Evolutionary conservation across 64 coral and sea anemone species (phyloP).

Genomic region (Acropora tenuis): DNA sequence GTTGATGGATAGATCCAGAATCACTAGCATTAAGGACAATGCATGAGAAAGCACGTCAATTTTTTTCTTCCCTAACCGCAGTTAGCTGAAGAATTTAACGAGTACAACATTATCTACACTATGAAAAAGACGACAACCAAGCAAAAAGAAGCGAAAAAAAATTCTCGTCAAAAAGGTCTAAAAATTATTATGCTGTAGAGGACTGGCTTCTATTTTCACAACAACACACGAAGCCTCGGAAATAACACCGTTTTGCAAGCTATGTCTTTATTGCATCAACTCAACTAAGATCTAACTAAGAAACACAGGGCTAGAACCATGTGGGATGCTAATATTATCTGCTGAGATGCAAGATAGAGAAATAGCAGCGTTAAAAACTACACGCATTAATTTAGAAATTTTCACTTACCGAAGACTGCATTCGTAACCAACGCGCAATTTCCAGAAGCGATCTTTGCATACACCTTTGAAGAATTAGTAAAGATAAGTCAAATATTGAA

Average conservation of each 20-base stretch:
- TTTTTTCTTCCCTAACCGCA: background rate
- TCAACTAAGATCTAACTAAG: background rate
- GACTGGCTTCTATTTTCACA: background rate
- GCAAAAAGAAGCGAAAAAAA: background rate
- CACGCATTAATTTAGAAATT: background rate
- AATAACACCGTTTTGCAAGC: too few relatives aligned
- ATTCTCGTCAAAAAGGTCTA: too few relatives aligned
- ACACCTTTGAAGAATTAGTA: background rate
- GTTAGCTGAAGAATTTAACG: background rate
- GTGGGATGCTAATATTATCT: too few relatives aligned
- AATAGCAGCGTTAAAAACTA: background rate
- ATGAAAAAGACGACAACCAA: background rate
- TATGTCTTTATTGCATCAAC: background rate
- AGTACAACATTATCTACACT: too few relatives aligned
- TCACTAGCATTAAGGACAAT: too few relatives aligned
- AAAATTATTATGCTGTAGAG: background rate
- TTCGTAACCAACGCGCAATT: background rate
- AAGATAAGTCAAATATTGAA: background rate
- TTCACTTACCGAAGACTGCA: slow-evolving; percentile 13
- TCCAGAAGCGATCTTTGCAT: background rate
- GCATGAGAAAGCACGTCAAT: too few relatives aligned
- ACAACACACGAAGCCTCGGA: background rate
- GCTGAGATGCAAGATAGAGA: background rate
- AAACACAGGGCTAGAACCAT: background rate
- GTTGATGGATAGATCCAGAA: too few relatives aligned